Conservation (phyloP, 2,888 invertebrate species). For the Leptinotarsa peninsularis region DNA sequence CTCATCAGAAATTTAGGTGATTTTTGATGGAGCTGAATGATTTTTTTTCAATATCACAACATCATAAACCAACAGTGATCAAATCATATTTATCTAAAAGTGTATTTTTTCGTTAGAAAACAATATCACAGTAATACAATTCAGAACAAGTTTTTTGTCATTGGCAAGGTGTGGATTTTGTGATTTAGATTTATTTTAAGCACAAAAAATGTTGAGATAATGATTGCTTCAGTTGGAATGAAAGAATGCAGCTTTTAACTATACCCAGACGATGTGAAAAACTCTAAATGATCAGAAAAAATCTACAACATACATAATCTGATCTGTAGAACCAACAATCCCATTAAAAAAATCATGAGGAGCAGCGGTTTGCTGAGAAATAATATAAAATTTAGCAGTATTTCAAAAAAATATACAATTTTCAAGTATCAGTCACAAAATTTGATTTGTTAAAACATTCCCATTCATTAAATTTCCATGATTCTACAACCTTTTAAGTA, state of each 20-base stretch:
- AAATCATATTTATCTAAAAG: too few relatives aligned
- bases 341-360: neutral
- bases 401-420: too few relatives aligned
- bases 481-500: too few relatives aligned
- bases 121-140: too few relatives aligned
- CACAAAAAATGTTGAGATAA: neutral
- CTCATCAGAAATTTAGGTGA: neutral
- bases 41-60: neutral
- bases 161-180: too few relatives aligned
- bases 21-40: conserved; percentile 11
- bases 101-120: too few relatives aligned
- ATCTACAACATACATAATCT: neutral
- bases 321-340: neutral
- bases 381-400: neutral
- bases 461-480: too few relatives aligned
- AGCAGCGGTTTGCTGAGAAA: neutral
- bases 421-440: too few relatives aligned
- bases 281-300: neutral
- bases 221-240: neutral
- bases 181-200: too few relatives aligned
- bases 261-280: neutral
- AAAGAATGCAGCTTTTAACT: neutral
- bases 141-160: too few relatives aligned
- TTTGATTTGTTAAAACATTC: too few relatives aligned
- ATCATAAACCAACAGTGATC: too few relatives aligned